phyloP scores from a whole-genome alignment of 2,113 vertebrate species.

The Mastomys natalensis region DNA sequence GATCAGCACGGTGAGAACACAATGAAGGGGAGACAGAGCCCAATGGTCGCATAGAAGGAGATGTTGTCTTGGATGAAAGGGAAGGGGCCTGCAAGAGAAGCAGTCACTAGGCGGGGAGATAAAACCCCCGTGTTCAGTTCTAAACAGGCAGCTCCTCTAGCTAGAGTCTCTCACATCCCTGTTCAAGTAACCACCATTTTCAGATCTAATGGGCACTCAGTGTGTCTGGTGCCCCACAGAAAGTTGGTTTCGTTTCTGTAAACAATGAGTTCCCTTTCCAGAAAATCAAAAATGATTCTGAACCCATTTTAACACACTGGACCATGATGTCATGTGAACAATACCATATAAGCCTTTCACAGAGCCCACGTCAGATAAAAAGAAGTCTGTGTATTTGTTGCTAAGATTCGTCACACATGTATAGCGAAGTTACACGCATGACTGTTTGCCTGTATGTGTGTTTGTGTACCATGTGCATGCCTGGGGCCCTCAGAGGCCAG shows the following conservation, averaged over 20 bases:
- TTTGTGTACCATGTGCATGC: not conserved
- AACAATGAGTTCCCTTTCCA: constrained; percentile 13
- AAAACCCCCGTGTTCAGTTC: not conserved
- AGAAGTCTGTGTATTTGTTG: not conserved
- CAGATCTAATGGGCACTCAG: not conserved
- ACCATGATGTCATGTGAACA: not conserved
- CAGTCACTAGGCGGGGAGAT: constrained; percentile 21
- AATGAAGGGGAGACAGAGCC: constrained; percentile 81
- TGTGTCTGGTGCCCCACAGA: not conserved
- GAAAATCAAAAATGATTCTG: constrained; percentile 16
- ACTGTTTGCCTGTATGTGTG: not conserved
- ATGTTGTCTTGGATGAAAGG: constrained; percentile 75
- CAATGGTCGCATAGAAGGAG: constrained; percentile 77
- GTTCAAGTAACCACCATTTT: not conserved
- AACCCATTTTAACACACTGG: not conserved
- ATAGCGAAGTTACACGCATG: not conserved
- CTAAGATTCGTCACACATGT: not conserved
- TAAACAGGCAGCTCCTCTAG: not conserved
- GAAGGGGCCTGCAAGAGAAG: constrained; percentile 83
- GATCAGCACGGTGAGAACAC: constrained; percentile 73
- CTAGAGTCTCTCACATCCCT: fast-evolving
- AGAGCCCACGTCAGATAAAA: not conserved
- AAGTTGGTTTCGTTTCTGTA: not conserved
- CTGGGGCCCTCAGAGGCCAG: not conserved
- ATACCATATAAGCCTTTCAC: not conserved